Evolutionary conservation across 2,888 invertebrate genomes (phyloP), one percentile per base, ranked within the genome.

Genomic region (Endomychus coccineus): DNA sequence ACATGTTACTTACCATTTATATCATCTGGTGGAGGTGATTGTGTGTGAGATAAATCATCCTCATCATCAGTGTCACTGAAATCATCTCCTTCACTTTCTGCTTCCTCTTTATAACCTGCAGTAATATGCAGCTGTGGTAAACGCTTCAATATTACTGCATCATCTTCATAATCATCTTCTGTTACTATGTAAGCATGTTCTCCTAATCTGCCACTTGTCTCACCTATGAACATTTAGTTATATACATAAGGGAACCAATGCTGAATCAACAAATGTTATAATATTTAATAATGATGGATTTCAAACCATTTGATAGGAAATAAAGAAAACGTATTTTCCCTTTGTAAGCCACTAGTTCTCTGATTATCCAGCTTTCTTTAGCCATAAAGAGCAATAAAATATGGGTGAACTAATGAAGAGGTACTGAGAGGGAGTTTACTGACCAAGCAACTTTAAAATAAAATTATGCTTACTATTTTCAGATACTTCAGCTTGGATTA

Each of bases 21-120:
- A 54, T 89, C 88, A 52, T 88, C 88, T n/a, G 75, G 80, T 25
- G 79, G 58, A 2, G 83, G 81, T 2, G 83, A 78, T 36, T 73
- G 71, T 1, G 71, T 68, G 36, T 75, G 65, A 3, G 78, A 74
- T 23, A 68, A 63, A 29, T 72, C 73, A 27, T 71, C 73, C 28
- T 72, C 73, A 12, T 74, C 78, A 39, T 78, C 80, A 46, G 73
- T 77, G 36, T 71, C 73, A 37, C 76, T 76, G 43, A 74, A 76
- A 47, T 71, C 76, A 33, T 67, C 64, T 35, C 64, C 66, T 21
- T 62, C 63, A 12, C 51, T 51, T 5, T 31, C 46, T 23, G 54
- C 41, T 15, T 43, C 39, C 6, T 36, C 35, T 17, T 36, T 32
- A 4, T 51, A n/a, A n/a, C n/a, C n/a, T n/a, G n/a, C n/a, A n/a